phyloP scores from a whole-genome alignment of 2,888 invertebrate genomes.

The Suillia variegata region DNA sequence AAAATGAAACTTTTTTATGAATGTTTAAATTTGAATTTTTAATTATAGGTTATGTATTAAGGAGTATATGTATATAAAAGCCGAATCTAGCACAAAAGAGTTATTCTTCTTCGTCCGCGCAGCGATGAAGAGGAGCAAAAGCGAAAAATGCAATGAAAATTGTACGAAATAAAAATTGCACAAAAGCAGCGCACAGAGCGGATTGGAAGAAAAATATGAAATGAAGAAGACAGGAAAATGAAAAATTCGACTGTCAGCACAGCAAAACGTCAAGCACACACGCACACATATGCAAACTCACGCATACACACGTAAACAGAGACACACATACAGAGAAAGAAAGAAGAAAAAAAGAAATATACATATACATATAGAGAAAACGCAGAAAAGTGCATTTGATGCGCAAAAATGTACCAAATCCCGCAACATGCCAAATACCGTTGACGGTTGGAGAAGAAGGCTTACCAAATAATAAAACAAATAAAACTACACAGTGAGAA shows the following conservation, averaged over 20 bases:
- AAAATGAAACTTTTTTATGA: too few relatives aligned
- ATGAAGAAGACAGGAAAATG: slow-evolving; percentile 21
- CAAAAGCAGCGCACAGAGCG: too few relatives aligned
- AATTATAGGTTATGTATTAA: too few relatives aligned
- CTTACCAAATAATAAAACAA: slow-evolving; percentile 10
- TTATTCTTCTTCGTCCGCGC: too few relatives aligned
- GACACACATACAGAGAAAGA: not conserved
- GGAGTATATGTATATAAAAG: not conserved
- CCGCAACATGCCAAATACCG: not conserved
- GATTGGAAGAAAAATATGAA: slow-evolving; percentile 5
- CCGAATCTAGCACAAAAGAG: too few relatives aligned
- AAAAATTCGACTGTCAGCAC: slow-evolving; percentile 19
- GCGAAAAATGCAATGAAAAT: too few relatives aligned
- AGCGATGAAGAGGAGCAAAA: too few relatives aligned
- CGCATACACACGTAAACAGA: not conserved
- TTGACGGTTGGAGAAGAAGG: not conserved
- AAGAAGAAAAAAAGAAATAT: slow-evolving; percentile 32
- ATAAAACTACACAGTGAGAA: slow-evolving; percentile 25
- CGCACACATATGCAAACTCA: not conserved
- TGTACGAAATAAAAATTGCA: too few relatives aligned
- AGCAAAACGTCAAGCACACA: not conserved
- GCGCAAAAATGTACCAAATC: slow-evolving; percentile 1
- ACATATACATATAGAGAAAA: slow-evolving; percentile 48
- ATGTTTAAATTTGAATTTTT: too few relatives aligned
- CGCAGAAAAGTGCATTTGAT: slow-evolving; percentile 2